Percentiles rank a stretch among this genome's conserved stretches.
These are phyloP conservation scores for Probaryconus sp. DNA, from an alignment of 1,140 invertebrate genomes.

Conservation along the genomic window DNA sequence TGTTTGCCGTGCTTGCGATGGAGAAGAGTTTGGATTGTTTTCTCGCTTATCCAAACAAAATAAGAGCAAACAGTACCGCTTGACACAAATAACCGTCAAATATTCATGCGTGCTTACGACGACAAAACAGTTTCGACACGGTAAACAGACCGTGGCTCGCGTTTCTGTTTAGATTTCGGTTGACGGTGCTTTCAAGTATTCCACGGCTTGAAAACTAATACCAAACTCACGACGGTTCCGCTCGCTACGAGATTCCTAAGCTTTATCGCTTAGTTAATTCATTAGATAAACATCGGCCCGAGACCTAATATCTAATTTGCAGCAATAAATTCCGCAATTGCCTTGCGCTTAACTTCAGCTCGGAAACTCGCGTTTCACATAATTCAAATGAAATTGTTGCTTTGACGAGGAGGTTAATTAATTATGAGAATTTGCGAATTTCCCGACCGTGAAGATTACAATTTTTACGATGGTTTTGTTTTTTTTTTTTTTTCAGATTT, in stretches of 20 bases:
- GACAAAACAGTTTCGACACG: slow-evolving; percentile 15
- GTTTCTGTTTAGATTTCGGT: slow-evolving; percentile 39
- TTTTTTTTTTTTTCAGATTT: too few species aligned
- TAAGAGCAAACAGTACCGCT: too few species aligned
- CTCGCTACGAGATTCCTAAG: slow-evolving; percentile 18
- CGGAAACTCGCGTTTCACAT: slow-evolving; percentile 27
- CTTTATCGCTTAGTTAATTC: slow-evolving; percentile 36
- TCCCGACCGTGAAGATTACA: too few species aligned
- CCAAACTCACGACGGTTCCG: slow-evolving; percentile 1
- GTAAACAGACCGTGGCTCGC: slow-evolving; percentile 26
- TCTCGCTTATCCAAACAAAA: too few species aligned
- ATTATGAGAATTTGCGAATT: too few species aligned
- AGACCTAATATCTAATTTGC: slow-evolving; percentile 33
- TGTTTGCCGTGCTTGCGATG: too few species aligned
- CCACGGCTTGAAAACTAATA: slow-evolving; percentile 25
- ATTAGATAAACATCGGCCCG: slow-evolving; percentile 25
- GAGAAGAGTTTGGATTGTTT: too few species aligned
- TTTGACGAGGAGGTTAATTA: too few species aligned
- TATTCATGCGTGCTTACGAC: slow-evolving; percentile 31
- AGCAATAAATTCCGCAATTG: slow-evolving; percentile 41
- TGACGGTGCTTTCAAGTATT: slow-evolving; percentile 9
- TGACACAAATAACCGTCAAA: slow-evolving; percentile 45
- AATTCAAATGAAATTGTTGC: slow-evolving; percentile 38
- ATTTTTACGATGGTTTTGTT: too few species aligned
- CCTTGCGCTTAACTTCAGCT: slow-evolving; percentile 9